Percentiles rank a stretch among this genome's conserved stretches.
Conservation (phyloP, 2,113 vertebrate genomes). For the Oxygymnocypris stewartii region DNA sequence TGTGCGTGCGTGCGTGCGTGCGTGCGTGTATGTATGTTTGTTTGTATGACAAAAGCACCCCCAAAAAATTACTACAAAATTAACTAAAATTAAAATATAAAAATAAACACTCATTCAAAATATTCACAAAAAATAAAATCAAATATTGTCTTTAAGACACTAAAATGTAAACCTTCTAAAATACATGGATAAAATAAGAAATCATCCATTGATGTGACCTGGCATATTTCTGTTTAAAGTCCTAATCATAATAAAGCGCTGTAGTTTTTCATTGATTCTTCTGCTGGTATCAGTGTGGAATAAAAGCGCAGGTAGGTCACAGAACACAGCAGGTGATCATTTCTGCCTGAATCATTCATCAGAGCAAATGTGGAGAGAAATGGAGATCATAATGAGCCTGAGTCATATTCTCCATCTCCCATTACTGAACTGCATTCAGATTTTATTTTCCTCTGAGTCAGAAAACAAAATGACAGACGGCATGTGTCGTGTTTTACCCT, state of each 20-base stretch:
- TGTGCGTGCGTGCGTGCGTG: too few relatives aligned
- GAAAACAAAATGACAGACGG: constrained; percentile 64
- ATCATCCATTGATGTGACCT: not conserved
- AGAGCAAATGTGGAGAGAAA: constrained; percentile 74
- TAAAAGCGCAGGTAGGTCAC: constrained; percentile 63
- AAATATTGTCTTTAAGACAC: not conserved
- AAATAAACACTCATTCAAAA: not conserved
- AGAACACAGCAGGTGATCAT: constrained; percentile 73
- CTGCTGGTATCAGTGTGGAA: constrained; percentile 7
- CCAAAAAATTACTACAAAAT: not conserved
- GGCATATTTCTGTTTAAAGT: not conserved
- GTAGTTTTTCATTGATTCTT: not conserved
- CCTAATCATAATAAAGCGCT: not conserved
- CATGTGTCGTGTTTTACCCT: not conserved
- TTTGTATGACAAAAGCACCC: too few relatives aligned
- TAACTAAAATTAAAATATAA: not conserved
- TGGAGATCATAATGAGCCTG: constrained; percentile 75
- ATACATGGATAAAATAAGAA: not conserved
- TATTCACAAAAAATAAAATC: not conserved
- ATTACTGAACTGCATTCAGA: constrained; percentile 78
- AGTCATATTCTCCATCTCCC: constrained; percentile 76
- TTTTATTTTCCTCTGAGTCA: constrained; percentile 78
- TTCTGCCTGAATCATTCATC: constrained; percentile 79
- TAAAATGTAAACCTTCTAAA: not conserved
- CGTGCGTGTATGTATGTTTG: too few relatives aligned